Percentiles rank a stretch among this genome's conserved stretches.
phyloP scores from a whole-genome alignment of 2,113 vertebrate genomes.

The Neomonachus schauinslandi region DNA sequence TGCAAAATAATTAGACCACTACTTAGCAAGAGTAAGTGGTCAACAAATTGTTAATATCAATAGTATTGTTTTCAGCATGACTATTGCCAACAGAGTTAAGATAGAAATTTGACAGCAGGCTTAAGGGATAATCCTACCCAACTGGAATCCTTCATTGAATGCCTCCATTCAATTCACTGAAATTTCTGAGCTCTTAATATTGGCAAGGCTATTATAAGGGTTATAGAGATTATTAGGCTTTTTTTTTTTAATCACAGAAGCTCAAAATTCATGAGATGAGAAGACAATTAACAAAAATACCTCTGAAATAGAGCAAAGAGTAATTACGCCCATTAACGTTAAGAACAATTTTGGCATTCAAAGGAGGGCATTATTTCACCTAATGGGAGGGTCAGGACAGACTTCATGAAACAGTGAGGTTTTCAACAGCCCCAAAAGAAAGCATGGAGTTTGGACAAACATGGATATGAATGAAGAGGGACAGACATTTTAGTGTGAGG shows the following conservation, averaged over 20 bases:
- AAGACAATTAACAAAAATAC: conserved; percentile 11
- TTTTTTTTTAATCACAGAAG: neutral
- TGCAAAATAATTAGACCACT: neutral
- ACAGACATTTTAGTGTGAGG: neutral
- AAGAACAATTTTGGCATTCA: neutral
- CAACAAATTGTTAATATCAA: neutral
- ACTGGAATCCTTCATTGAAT: neutral
- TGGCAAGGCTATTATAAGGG: neutral
- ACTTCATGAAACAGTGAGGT: neutral
- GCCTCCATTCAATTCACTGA: neutral
- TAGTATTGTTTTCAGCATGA: neutral
- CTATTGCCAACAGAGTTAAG: neutral
- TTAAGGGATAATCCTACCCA: neutral
- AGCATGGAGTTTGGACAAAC: neutral
- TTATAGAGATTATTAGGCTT: neutral
- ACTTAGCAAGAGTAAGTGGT: neutral
- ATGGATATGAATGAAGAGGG: neutral
- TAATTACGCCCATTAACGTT: neutral
- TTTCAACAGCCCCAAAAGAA: neutral
- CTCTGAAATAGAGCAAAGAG: neutral
- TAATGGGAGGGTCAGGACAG: neutral
- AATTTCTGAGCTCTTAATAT: conserved; percentile 11
- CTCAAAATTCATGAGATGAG: neutral
- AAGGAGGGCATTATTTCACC: neutral
- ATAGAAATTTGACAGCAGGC: neutral